These are phyloP conservation scores for Drosophila longiperda DNA, from an alignment of 2,888 invertebrate species.

Conservation along the genomic window DNA sequence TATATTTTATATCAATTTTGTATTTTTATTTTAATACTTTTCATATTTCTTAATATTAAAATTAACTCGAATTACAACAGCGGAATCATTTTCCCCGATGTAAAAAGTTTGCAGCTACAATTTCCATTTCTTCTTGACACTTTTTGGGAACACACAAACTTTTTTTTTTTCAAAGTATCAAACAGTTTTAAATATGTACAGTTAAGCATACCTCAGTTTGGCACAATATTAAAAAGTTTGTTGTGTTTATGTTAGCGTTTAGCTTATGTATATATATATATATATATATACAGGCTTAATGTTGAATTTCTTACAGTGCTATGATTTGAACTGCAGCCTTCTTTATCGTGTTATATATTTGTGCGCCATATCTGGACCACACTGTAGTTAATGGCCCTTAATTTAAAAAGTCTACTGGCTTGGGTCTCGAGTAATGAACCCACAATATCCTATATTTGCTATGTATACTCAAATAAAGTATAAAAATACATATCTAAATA, in stretches of 20 bases:
- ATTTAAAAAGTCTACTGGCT: background rate
- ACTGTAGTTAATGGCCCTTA: slow-evolving; percentile 10
- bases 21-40: background rate
- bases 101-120: background rate
- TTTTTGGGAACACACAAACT: background rate
- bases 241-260: background rate
- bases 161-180: background rate
- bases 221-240: background rate
- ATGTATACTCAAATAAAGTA: slow-evolving; percentile 34
- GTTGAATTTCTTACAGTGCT: background rate
- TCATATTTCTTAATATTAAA: background rate
- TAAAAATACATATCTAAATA: slow-evolving; percentile 65
- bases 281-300: no score
- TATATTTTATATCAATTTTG: background rate
- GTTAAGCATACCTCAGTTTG: background rate
- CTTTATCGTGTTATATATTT: background rate
- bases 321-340: background rate
- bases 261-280: background rate
- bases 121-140: background rate
- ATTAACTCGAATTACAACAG: no score
- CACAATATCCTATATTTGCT: slow-evolving; percentile 10
- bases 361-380: background rate
- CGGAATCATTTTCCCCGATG: background rate
- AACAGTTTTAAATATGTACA: background rate
- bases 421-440: slow-evolving; percentile 9